phyloP scores from a whole-genome alignment of 2,888 invertebrate genomes.

The Glyphotaelius pellucidus region DNA sequence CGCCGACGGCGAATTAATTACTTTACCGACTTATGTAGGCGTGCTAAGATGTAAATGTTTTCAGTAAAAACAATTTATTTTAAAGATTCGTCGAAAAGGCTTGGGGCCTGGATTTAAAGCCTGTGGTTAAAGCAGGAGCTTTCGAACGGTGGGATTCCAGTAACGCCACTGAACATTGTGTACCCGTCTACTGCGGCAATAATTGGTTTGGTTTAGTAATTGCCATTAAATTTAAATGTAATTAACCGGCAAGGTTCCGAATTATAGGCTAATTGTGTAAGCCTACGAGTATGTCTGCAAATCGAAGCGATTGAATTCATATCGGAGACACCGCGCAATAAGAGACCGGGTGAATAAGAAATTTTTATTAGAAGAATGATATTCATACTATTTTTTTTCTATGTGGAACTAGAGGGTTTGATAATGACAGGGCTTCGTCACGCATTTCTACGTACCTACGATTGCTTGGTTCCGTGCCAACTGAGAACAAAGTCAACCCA shows the following conservation, averaged over 20 bases:
- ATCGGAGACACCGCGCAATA: not conserved
- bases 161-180: not conserved
- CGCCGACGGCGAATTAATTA: not conserved
- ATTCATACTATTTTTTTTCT: not conserved
- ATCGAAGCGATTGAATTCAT: not conserved
- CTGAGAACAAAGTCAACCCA: too few species aligned
- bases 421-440: not conserved
- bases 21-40: not conserved
- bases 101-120: not conserved
- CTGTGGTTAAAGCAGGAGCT: not conserved
- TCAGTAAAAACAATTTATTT: not conserved
- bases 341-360: not conserved
- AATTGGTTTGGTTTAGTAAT: slow-evolving; percentile 59
- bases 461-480: too few species aligned
- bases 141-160: not conserved
- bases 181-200: slow-evolving; percentile 43
- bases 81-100: not conserved
- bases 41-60: not conserved
- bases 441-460: not conserved
- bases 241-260: slow-evolving; percentile 52
- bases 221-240: slow-evolving; percentile 61
- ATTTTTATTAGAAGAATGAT: not conserved
- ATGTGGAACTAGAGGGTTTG: not conserved
- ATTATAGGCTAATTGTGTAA: slow-evolving; percentile 47
- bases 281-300: slow-evolving; percentile 1